Base-by-base conservation (phyloP, 2,113 vertebrate species). In the Rhinichthys klamathensis region DNA sequence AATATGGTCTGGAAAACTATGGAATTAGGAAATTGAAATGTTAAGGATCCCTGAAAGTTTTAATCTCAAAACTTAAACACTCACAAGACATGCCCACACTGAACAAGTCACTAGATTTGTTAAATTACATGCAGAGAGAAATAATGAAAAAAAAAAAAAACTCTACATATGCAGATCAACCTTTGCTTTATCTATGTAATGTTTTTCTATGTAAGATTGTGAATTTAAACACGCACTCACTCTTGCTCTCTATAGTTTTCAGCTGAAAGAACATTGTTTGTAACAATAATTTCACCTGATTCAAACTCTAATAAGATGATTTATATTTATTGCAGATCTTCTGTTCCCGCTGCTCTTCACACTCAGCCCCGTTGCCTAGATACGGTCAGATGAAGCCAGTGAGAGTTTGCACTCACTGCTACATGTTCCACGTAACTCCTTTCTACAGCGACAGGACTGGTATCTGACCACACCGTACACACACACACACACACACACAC, bases 391-490 rank as follows among this genome's bases (percentile, higher is more conserved):
- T 98, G 95, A 98, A 97, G 91, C 96, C 97, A 0, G 98, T 99
- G 78, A 95, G 98, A 25, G 98, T 99, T 85, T 99, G 98, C 95
- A 99, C 97, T 35, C 98, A 99, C 94, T 99, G 98, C 95, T 99
- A 99, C 89, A 94, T 99, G 96, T 98, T 99, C 93, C 98, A 99
- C 56, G 98, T 99, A 92, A 99, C 98, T 4, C 98, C 98, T 60
- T 99, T 99, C 95, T 99, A 97, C 93, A 99, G 97, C 65, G 97
- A 98, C 95, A 97, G 94, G 93, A 94, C 96, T 3, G 92, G 93
- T 87, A 89, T 98, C 92, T 99, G 96, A 98, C 83, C 0, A 67
- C 80, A n/a, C n/a, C 49, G 11, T 10, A 44, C 77, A 58, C 70
- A 73, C 21, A 63, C 72, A 67, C 16, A 56, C 6, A 56, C 54